Percentiles rank a stretch among this genome's conserved stretches.
phyloP scores from a whole-genome alignment of 37 sponge, comb jelly and placozoan genomes.

The Amphimedon queenslandica region DNA sequence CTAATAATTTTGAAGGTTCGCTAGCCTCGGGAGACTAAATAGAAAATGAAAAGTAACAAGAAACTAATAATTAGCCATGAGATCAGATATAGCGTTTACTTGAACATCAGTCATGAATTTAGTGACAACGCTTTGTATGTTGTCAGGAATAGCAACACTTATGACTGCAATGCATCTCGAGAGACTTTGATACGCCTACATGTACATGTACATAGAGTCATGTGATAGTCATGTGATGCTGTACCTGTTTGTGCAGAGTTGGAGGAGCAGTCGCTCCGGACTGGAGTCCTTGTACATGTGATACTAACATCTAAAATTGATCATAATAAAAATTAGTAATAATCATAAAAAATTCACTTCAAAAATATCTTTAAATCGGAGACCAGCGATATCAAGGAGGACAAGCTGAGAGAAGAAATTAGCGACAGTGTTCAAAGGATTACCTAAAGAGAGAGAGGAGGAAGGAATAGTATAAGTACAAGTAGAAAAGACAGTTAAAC shows the following conservation, averaged over 20 bases:
- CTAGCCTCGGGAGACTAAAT: neutral
- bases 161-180: constrained; percentile 83
- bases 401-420: constrained; percentile 75
- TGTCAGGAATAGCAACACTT: constrained; percentile 49
- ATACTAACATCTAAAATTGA: too few species aligned
- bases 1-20: constrained; percentile 69
- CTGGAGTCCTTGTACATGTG: too few species aligned
- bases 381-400: constrained; percentile 30
- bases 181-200: constrained; percentile 79
- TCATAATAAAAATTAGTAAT: too few species aligned
- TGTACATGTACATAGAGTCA: neutral
- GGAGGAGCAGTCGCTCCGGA: constrained; percentile 1
- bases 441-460: constrained; percentile 32
- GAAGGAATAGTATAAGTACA: too few species aligned
- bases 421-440: constrained; percentile 60
- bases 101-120: constrained; percentile 67
- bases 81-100: constrained; percentile 20
- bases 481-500: constrained; percentile 2
- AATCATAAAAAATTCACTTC: constrained; percentile 22
- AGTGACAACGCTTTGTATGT: constrained; percentile 45
- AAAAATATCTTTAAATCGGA: constrained; percentile 39
- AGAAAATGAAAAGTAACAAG: too few species aligned
- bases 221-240: constrained; percentile 9
- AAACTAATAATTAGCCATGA: neutral
- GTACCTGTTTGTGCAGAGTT: neutral